Conservation (phyloP, 2,113 vertebrate genomes). For the Sander lucioperca region DNA sequence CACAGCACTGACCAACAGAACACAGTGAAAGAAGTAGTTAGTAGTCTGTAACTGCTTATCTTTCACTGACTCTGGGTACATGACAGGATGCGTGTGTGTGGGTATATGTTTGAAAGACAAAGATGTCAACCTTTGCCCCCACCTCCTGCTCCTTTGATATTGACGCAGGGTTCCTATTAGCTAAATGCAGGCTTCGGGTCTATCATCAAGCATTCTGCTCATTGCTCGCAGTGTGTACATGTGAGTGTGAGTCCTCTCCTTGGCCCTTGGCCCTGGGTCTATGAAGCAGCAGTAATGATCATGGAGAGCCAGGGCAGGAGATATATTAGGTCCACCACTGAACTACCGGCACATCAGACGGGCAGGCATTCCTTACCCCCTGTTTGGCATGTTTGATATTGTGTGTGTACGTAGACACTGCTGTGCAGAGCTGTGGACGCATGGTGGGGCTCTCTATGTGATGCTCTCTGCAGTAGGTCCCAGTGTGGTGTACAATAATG, state of each 20-base stretch:
- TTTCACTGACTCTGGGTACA: background rate
- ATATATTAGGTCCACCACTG: slow-evolving; percentile 32
- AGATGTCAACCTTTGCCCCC: background rate
- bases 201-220: slow-evolving; percentile 25
- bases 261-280: slow-evolving; percentile 30
- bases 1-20: background rate
- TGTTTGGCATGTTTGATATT: slow-evolving; percentile 35
- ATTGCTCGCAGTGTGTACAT: slow-evolving; percentile 21
- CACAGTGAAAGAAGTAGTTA: background rate
- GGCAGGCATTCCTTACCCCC: slow-evolving; percentile 38
- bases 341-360: slow-evolving; percentile 34
- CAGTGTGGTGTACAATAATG: slow-evolving; percentile 88
- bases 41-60: background rate
- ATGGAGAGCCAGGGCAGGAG: slow-evolving; percentile 44
- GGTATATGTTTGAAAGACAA: slow-evolving; percentile 5
- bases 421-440: slow-evolving; percentile 22
- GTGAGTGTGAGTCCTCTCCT: slow-evolving; percentile 34
- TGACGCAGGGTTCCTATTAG: slow-evolving; percentile 30
- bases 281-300: slow-evolving; percentile 52
- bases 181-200: slow-evolving; percentile 25
- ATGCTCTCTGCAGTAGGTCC: slow-evolving; percentile 71
- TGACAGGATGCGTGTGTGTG: slow-evolving; percentile 2
- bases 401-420: slow-evolving; percentile 18
- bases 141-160: slow-evolving; percentile 29
- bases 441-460: slow-evolving; percentile 37